A percentile compares a stretch with the other conserved stretches of the same genome.
phyloP scores from a whole-genome alignment of 2,888 invertebrate genomes.

The Tipula confusa region DNA sequence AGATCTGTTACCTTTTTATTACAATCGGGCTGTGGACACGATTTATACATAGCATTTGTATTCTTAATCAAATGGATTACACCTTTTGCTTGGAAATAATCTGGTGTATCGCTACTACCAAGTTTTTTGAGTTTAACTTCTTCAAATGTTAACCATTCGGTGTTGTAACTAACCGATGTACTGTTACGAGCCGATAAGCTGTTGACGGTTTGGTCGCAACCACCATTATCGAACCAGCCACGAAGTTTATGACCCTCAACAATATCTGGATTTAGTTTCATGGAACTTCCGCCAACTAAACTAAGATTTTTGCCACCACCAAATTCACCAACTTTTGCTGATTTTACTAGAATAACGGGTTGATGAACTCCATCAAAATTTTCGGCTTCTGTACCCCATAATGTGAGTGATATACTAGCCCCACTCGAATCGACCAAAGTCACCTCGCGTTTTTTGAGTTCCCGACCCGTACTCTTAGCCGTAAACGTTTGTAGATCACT shows the following conservation, averaged over 20 bases:
- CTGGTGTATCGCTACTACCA: conserved; percentile 71
- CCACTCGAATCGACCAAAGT: conserved; percentile 80
- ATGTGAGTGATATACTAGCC: conserved; percentile 69
- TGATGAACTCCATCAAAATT: conserved; percentile 70
- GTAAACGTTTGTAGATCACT: conserved; percentile 69
- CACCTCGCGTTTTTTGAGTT: conserved; percentile 85
- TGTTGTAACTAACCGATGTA: conserved; percentile 51
- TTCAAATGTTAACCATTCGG: conserved; percentile 70
- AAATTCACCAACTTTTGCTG: conserved; percentile 80
- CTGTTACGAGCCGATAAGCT: conserved; percentile 64
- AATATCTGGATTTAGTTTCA: conserved; percentile 85
- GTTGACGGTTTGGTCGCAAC: conserved; percentile 57
- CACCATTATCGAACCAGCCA: conserved; percentile 88
- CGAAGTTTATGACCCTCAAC: conserved; percentile 78
- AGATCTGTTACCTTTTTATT: conserved; percentile 93
- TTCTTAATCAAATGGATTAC: conserved; percentile 71
- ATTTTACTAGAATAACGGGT: conserved; percentile 83
- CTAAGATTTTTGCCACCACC: conserved; percentile 72
- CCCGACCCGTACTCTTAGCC: conserved; percentile 69
- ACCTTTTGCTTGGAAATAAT: conserved; percentile 75
- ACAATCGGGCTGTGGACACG: conserved; percentile 84
- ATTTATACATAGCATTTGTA: conserved; percentile 85
- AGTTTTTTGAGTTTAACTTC: conserved; percentile 69
- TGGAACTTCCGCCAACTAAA: conserved; percentile 55
- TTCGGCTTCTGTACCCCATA: conserved; percentile 90